Base-by-base conservation (phyloP, 53 echinoderm and acorn worm species). In the Echinarachnius parma region DNA sequence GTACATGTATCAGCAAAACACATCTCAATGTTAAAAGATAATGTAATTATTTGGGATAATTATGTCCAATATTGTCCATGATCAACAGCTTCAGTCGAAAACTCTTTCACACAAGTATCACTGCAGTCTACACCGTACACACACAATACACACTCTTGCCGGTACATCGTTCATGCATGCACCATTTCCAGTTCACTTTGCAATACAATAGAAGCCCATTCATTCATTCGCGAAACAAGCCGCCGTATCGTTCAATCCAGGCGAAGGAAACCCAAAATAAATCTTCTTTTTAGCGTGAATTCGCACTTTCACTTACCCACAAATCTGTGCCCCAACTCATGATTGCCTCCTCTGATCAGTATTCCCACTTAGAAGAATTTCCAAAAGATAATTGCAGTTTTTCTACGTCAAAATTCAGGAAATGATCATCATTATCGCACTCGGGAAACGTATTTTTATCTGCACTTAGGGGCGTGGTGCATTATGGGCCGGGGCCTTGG, bases 301-400 rank as follows among this genome's bases (percentile, higher is more conserved):
- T 39, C 23, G 13, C 15, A 24, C 29, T 9, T 47, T 45, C 66
- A 89, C 93, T 86, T 75, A 93, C 93, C 93, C 93, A 93, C 22
- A 93, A 59, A 59, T 93, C 93, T 47, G 71, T 81, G 77, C 93
- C 93, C 93, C 93, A 93, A 65, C 80, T 80, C 92, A 66, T 66
- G 48, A 18, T 66, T 45, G 31, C 48, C 47, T n/a, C 27, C 46
- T 66, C 3, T 66, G 16, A 16, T 66, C 66, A 66, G 66, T 66
- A 66, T 66, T 66, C 66, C 66, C 46, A 48, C 30, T 46, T 66
- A 46, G 66, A 66, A 66, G 66, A 66, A 66, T 27, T 29, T 66
- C 46, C 66, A 46, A 26, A 28, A 33, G 27, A 28, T 23, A 28
- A 37, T 33, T 46, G 66, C 48, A 25, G 66, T 15, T n/a, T 66